Conservation (phyloP, 1,140 invertebrate genomes). For the Centruroides vittatus region DNA sequence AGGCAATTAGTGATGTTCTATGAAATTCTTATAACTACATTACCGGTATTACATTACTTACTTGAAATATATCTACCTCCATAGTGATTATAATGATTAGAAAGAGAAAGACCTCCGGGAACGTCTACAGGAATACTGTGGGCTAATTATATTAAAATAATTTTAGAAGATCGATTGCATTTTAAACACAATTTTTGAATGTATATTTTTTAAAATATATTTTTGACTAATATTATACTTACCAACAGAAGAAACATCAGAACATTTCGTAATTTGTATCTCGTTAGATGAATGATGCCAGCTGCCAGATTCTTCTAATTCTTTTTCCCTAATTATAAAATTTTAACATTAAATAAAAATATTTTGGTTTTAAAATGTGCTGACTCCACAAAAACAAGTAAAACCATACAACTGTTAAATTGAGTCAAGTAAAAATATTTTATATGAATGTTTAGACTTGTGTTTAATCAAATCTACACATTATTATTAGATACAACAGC, state of each 20-base stretch:
- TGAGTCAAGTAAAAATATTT: no score
- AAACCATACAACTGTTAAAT: no score
- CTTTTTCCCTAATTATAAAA: constrained; percentile 3
- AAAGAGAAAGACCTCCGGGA: constrained; percentile 20
- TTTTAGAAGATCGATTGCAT: background rate
- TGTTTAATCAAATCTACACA: no score
- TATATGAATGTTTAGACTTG: no score
- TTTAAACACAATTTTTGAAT: constrained; percentile 6
- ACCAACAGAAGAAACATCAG: constrained; percentile 13
- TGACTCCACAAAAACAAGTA: no score
- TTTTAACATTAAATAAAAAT: no score
- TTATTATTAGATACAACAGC: no score
- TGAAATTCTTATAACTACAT: no score
- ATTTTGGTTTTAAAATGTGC: no score
- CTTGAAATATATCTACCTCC: no score
- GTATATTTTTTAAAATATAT: background rate
- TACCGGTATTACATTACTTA: background rate
- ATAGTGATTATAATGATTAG: no score
- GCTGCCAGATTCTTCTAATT: constrained; percentile 11
- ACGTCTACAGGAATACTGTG: constrained; percentile 31
- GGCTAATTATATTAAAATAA: constrained; percentile 18
- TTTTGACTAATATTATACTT: background rate
- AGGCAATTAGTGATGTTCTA: no score
- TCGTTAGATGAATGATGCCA: constrained; percentile 6
- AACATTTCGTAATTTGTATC: constrained; percentile 21